phyloP scores from a whole-genome alignment of 2,888 invertebrate genomes.

The Dynastes hyllus region DNA sequence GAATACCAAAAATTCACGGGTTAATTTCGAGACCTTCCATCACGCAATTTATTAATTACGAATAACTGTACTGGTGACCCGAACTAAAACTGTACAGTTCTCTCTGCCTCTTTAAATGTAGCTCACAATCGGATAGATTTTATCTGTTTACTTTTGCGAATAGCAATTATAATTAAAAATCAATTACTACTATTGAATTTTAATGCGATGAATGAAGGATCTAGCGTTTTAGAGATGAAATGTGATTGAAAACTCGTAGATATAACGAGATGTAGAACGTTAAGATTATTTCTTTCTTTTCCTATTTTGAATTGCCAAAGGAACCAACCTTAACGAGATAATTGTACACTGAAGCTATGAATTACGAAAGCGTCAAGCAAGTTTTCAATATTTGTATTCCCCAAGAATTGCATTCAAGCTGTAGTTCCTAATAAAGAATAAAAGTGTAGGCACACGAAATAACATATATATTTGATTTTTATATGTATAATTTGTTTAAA shows the following conservation, averaged over 20 bases:
- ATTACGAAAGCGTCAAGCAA: too few relatives aligned
- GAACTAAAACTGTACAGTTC: slow-evolving; percentile 17
- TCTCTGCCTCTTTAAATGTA: slow-evolving; percentile 1
- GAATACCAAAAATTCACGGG: slow-evolving; percentile 32
- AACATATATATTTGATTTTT: too few relatives aligned
- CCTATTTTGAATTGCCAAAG: neutral
- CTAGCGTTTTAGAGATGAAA: neutral
- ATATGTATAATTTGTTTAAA: too few relatives aligned
- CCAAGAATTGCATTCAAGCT: too few relatives aligned
- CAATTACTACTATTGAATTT: slow-evolving; percentile 32
- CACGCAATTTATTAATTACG: slow-evolving; percentile 44
- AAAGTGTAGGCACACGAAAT: too few relatives aligned
- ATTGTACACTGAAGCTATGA: neutral
- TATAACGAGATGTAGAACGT: neutral
- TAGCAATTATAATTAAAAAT: slow-evolving; percentile 35
- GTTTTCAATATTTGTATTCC: too few relatives aligned
- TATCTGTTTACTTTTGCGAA: slow-evolving; percentile 11
- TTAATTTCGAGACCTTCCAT: slow-evolving; percentile 37
- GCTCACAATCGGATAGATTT: slow-evolving; percentile 32
- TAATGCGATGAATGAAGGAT: slow-evolving; percentile 6
- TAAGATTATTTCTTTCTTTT: neutral
- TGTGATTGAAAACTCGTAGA: neutral
- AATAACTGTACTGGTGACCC: slow-evolving; percentile 33
- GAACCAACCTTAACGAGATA: slow-evolving; percentile 3
- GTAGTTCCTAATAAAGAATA: too few relatives aligned